These are phyloP conservation scores for Danionella cerebrum DNA, from an alignment of 2,113 vertebrate species.

Conservation along the genomic window DNA sequence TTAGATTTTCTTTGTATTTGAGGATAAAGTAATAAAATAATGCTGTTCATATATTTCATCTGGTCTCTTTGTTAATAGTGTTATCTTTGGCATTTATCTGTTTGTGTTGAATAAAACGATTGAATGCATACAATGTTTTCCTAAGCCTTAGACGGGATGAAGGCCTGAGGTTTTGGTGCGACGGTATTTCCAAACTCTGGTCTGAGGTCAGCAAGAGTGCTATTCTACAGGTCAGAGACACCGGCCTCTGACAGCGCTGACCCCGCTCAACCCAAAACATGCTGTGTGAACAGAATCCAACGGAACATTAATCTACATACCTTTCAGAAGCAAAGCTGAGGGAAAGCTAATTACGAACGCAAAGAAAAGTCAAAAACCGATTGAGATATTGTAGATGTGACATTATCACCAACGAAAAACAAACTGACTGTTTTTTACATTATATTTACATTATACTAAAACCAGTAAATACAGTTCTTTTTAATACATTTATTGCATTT, in stretches of 20 bases:
- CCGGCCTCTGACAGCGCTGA: background rate
- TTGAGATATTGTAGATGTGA: too few species aligned
- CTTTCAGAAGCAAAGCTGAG: too few species aligned
- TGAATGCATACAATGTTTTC: background rate
- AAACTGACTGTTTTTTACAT: too few species aligned
- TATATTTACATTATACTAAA: too few species aligned
- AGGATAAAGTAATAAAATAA: background rate
- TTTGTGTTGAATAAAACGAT: background rate
- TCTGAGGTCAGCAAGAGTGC: background rate
- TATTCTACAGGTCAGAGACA: background rate
- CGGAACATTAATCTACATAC: too few species aligned
- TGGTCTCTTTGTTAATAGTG: background rate
- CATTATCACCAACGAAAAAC: too few species aligned
- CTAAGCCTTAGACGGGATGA: background rate
- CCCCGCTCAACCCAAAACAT: constrained; percentile 1
- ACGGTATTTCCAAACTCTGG: background rate
- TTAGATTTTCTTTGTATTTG: background rate
- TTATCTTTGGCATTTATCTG: background rate
- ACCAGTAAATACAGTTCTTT: too few species aligned
- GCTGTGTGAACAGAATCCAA: too few species aligned
- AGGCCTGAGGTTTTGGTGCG: background rate
- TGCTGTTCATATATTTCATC: background rate
- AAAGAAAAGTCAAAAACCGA: too few species aligned
- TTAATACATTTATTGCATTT: too few species aligned
- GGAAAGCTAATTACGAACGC: too few species aligned